Percentiles rank a stretch among this genome's conserved stretches.
These are phyloP conservation scores for Nymphalis c-album DNA, from an alignment of 2,888 invertebrate genomes.

Conservation along the genomic window DNA sequence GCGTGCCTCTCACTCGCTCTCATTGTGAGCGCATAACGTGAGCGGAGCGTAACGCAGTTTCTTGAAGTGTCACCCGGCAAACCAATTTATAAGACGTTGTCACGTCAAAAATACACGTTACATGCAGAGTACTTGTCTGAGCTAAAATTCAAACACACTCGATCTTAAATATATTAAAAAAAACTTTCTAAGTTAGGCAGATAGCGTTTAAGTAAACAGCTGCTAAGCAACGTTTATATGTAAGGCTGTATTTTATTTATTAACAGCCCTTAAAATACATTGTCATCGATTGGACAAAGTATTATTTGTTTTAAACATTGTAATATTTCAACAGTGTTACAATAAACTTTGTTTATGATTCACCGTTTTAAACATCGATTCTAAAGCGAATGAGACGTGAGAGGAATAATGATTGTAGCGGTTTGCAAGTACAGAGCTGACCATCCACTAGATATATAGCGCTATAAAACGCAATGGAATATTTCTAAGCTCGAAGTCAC, in stretches of 20 bases:
- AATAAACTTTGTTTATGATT: slow-evolving; percentile 26
- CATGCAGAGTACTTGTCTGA: too few species aligned
- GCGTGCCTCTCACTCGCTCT: too few species aligned
- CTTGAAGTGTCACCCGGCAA: too few species aligned
- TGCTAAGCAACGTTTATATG: too few species aligned
- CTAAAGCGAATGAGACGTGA: slow-evolving; percentile 24
- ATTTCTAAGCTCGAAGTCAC: not conserved
- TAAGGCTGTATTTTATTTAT: not conserved
- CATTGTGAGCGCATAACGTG: too few species aligned
- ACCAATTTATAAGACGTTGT: too few species aligned
- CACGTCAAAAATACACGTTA: too few species aligned
- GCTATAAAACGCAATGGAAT: not conserved
- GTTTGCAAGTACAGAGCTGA: slow-evolving; percentile 14
- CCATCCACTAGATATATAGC: slow-evolving; percentile 5
- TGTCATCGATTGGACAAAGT: slow-evolving; percentile 2
- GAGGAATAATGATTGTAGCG: slow-evolving; percentile 29
- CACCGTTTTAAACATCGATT: slow-evolving; percentile 26
- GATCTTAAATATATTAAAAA: too few species aligned
- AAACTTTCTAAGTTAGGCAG: too few species aligned
- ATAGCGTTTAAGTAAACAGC: too few species aligned
- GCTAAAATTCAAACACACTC: too few species aligned
- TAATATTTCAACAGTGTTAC: slow-evolving; percentile 14
- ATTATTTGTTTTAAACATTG: not conserved
- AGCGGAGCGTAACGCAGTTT: too few species aligned
- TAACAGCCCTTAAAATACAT: not conserved